Conservation (phyloP, 2,113 vertebrate species). For the Nothobranchius furzeri region DNA sequence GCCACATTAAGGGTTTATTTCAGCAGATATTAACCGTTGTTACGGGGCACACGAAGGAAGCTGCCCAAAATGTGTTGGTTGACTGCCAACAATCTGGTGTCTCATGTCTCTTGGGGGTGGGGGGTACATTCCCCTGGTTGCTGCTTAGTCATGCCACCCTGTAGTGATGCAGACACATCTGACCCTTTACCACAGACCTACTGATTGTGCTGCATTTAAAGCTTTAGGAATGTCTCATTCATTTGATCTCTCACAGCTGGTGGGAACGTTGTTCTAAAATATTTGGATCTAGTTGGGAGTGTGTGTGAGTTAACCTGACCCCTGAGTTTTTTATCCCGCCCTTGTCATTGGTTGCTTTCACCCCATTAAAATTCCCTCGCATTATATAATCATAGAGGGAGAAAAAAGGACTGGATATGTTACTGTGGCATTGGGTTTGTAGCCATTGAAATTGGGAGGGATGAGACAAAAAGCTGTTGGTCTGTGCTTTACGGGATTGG, state of each 20-base stretch:
- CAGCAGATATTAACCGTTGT: constrained; percentile 62
- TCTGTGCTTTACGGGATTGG: too few species aligned
- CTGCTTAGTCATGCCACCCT: constrained; percentile 32
- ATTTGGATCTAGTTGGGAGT: constrained; percentile 21
- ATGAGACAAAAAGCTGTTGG: too few species aligned
- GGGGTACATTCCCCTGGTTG: constrained; percentile 38
- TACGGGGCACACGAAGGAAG: constrained; percentile 27
- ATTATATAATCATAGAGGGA: constrained; percentile 28
- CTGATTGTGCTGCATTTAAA: constrained; percentile 37
- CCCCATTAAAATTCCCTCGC: constrained; percentile 19
- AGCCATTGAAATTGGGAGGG: constrained; percentile 18
- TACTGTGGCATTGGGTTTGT: constrained; percentile 6
- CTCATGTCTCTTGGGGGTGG: constrained; percentile 41
- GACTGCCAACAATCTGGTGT: constrained; percentile 52
- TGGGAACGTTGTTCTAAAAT: constrained; percentile 35
- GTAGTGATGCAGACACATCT: constrained; percentile 44
- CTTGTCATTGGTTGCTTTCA: constrained; percentile 36
- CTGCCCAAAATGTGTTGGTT: constrained; percentile 57
- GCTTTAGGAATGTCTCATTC: constrained; percentile 27
- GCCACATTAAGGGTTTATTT: constrained; percentile 69
- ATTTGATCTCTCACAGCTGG: constrained; percentile 48
- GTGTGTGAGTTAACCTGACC: constrained; percentile 25
- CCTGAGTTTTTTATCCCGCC: background rate
- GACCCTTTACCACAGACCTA: constrained; percentile 40
- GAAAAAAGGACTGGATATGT: constrained; percentile 10